Base-by-base conservation (phyloP, 1,140 invertebrate species). In the Agrypnia vestita region DNA sequence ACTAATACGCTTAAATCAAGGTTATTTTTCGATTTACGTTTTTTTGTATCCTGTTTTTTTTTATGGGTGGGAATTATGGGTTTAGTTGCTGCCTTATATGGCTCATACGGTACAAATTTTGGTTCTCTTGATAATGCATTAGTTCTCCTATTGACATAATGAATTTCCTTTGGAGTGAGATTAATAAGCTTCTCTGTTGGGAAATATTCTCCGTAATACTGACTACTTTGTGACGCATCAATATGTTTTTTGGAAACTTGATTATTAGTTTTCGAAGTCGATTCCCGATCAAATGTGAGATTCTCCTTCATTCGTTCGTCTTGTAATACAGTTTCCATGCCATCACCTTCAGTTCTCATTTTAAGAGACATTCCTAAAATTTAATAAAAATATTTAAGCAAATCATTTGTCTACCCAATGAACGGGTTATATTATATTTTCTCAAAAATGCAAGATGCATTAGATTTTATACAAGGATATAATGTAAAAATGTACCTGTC, bases 31-130 rank as follows among this genome's bases (percentile, higher is more conserved):
- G 85, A 80, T 9, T 84, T 86, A 85, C 87, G 91, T 79, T 89
- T 91, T 47, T 85, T 85, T 72, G 80, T 85, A 83, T 85, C 69
- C 74, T 85, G 69, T 64, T 76, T 86, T 56, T 88, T 88, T 59
- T 90, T 90, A 76, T 90, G 84, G 44, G 85, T 84, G 8, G 92
- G 91, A 59, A 94, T 89, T 78, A 96, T 94, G 59, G 94, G 94
- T 86, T 94, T 95, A 0, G 96, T 94, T 80, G 96, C 95, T 74
- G 93, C 95, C 85, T 96, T 95, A 84, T 96, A 97, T 0, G 96
- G 96, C 85, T 97, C 96, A 84, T 95, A 96, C 0, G 96, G 96
- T 19, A 97, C 91, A 88, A 97, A 97, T 86, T 95, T 96, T 0
- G 95, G 94, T 84, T 94, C 93, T 84, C 94, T 95, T 0, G 90